These are phyloP conservation scores for Drosophila kikkawai DNA, from an alignment of 1,140 invertebrate species.

Conservation along the genomic window DNA sequence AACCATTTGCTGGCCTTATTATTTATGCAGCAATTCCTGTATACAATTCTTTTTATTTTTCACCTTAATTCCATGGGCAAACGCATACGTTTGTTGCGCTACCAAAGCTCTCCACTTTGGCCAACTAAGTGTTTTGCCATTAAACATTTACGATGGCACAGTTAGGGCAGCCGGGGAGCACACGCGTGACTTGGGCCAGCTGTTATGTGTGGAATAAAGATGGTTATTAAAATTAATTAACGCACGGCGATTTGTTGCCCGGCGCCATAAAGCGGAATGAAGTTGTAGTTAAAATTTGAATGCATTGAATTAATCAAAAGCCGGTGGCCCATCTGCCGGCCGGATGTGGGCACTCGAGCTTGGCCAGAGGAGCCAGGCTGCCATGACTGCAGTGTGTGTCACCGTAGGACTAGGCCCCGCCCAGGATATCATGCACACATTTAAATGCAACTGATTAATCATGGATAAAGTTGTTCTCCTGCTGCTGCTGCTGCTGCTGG, in stretches of 20 bases:
- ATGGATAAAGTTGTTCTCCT: conserved; percentile 76
- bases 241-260: conserved; percentile 70
- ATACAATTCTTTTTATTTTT: conserved; percentile 18
- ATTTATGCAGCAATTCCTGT: conserved; percentile 22
- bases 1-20: conserved; percentile 2
- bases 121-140: conserved; percentile 68
- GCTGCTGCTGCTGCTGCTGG: conserved; percentile 32
- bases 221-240: conserved; percentile 82
- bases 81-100: conserved; percentile 18
- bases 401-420: conserved; percentile 21
- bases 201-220: conserved; percentile 52
- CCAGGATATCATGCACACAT: conserved; percentile 68
- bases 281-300: conserved; percentile 69
- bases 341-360: conserved; percentile 61
- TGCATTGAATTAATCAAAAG: conserved; percentile 52
- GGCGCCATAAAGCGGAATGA: conserved; percentile 61
- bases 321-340: conserved; percentile 53
- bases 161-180: conserved; percentile 59
- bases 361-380: conserved; percentile 30
- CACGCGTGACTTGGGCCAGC: conserved; percentile 68
- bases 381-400: conserved; percentile 23
- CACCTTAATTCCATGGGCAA: conserved; percentile 8
- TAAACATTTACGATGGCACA: conserved; percentile 69
- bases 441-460: conserved; percentile 83
- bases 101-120: conserved; percentile 37